A percentile compares a stretch with the other conserved stretches of the same genome.
Evolutionary conservation across 2,888 invertebrate species (phyloP).

Genomic region (Nephrotoma flavescens): DNA sequence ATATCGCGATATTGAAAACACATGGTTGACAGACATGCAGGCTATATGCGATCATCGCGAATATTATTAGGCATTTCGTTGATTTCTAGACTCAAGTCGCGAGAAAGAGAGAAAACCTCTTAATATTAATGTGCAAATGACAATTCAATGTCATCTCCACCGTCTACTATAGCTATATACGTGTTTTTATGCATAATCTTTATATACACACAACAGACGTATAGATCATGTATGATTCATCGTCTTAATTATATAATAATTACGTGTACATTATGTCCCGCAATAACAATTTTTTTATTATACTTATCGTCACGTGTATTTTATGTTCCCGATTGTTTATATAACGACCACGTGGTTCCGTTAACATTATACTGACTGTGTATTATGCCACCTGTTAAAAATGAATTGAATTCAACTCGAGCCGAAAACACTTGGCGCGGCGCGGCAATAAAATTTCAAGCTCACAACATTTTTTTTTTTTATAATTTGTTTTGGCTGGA

Average conservation of each 20-base stretch:
- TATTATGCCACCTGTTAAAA: background rate
- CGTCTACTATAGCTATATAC: background rate
- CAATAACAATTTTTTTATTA: background rate
- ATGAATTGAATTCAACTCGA: background rate
- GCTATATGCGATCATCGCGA: background rate
- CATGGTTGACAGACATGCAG: background rate
- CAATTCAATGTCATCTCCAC: background rate
- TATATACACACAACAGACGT: background rate
- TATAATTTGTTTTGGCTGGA: background rate
- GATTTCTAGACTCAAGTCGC: background rate
- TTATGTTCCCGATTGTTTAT: background rate
- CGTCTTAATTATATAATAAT: background rate
- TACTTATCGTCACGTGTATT: background rate
- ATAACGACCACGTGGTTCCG: background rate
- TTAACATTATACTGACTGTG: no score
- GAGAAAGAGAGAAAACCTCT: background rate
- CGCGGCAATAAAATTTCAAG: background rate
- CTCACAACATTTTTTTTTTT: background rate
- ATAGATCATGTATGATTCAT: background rate
- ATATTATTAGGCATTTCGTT: background rate
- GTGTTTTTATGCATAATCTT: background rate
- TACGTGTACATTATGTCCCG: background rate
- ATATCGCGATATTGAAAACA: background rate
- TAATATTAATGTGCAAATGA: background rate
- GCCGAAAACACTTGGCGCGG: background rate